These are phyloP conservation scores for Ferdinandea cuprea DNA, from an alignment of 2,888 invertebrate genomes.

Conservation along the genomic window DNA sequence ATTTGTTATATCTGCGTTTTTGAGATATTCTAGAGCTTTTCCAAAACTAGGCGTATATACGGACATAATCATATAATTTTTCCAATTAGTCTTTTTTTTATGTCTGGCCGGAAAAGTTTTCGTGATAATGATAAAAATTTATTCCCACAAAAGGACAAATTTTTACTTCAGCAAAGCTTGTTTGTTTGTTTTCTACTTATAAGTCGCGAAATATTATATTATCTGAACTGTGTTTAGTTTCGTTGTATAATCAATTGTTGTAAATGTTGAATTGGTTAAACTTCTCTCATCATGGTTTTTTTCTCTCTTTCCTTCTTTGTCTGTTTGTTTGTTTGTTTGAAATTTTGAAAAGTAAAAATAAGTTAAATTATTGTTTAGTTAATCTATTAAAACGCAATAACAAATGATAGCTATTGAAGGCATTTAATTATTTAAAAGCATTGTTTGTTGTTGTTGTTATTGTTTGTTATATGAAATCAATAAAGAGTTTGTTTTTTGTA, in stretches of 20 bases:
- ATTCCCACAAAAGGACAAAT: constrained; percentile 22
- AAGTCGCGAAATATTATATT: not conserved
- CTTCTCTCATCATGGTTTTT: not conserved
- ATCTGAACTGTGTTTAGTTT: constrained; percentile 21
- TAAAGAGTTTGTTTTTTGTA: constrained; percentile 33
- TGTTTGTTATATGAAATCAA: constrained; percentile 24
- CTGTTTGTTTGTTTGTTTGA: not conserved
- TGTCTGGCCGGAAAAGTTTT: constrained; percentile 64
- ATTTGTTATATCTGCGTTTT: not conserved
- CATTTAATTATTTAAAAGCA: constrained; percentile 5
- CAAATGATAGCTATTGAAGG: constrained; percentile 31
- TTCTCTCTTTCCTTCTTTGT: not conserved
- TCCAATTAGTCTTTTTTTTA: constrained; percentile 53
- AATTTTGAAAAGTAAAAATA: not conserved
- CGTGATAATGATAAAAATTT: not conserved
- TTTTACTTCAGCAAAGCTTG: constrained; percentile 12
- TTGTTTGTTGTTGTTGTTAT: too few species aligned
- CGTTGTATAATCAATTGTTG: constrained; percentile 42
- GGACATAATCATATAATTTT: constrained; percentile 33
- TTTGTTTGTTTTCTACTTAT: constrained; percentile 1
- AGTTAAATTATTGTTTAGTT: not conserved
- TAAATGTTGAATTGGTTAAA: not conserved
- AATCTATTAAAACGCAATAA: not conserved
- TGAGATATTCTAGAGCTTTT: constrained; percentile 27
- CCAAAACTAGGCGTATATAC: constrained; percentile 22